Evolutionary conservation across 2,888 invertebrate genomes (phyloP).

Genomic region (Stenchaetothrips biformis): DNA sequence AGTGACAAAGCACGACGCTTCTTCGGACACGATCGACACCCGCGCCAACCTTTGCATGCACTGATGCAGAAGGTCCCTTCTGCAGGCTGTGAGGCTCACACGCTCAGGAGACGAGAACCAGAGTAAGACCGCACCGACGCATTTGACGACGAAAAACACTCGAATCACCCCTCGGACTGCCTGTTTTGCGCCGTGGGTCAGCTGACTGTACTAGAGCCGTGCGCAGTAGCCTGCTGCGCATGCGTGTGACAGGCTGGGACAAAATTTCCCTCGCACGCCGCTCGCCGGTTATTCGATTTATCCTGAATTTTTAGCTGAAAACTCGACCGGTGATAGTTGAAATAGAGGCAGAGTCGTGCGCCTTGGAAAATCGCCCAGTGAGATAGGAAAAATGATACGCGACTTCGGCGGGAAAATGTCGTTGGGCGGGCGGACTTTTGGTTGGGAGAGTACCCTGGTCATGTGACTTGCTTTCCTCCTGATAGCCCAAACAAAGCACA

Average conservation of each 20-base stretch:
- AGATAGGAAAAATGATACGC: no score
- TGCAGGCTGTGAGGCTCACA: neutral
- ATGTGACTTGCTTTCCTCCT: slow-evolving; percentile 1
- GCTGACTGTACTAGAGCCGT: slow-evolving; percentile 14
- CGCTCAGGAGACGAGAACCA: slow-evolving; percentile 20
- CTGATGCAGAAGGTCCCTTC: slow-evolving; percentile 74
- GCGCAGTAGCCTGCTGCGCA: slow-evolving; percentile 13
- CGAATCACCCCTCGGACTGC: neutral
- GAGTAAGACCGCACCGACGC: neutral
- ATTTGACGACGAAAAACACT: slow-evolving; percentile 5
- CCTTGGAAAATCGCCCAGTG: no score
- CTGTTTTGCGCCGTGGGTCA: slow-evolving; percentile 1
- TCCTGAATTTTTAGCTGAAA: no score
- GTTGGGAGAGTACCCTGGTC: neutral
- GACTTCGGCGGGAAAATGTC: neutral
- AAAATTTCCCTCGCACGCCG: neutral
- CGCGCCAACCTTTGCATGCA: slow-evolving; percentile 77
- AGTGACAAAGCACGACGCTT: slow-evolving; percentile 22
- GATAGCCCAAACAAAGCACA: neutral
- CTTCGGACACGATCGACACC: neutral
- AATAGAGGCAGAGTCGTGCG: no score
- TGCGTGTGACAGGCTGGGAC: neutral
- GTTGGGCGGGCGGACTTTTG: neutral
- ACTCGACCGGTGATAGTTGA: no score
- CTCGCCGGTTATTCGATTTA: neutral